Percentiles rank a stretch among this genome's conserved stretches.
phyloP scores from a whole-genome alignment of 2,888 invertebrate species.

The Sialis fuliginosa region DNA sequence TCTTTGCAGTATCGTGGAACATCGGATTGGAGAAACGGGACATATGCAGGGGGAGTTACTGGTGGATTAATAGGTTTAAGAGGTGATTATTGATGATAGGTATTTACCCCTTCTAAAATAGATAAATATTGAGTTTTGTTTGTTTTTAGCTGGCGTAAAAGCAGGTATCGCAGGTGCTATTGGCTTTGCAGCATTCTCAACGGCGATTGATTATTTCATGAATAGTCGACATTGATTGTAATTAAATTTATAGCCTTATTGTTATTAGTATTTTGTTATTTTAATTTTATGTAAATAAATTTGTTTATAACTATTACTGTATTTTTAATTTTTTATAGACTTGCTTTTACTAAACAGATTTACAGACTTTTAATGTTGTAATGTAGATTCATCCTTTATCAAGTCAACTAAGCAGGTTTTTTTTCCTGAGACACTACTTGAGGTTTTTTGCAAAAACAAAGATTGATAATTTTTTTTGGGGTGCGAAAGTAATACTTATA shows the following conservation, averaged over 20 bases:
- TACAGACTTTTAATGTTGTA: too few species aligned
- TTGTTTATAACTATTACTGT: too few species aligned
- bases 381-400: too few species aligned
- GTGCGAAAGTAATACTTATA: too few species aligned
- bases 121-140: constrained; percentile 7
- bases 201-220: constrained; percentile 94
- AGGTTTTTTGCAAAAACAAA: too few species aligned
- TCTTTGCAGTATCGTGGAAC: constrained; percentile 45
- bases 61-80: constrained; percentile 81
- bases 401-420: too few species aligned
- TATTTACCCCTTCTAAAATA: background rate
- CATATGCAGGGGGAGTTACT: constrained; percentile 83
- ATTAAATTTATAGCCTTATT: background rate
- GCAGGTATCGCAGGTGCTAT: constrained; percentile 88
- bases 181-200: constrained; percentile 95
- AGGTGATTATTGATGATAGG: constrained; percentile 29
- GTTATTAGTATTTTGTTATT: too few species aligned
- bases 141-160: constrained; percentile 69
- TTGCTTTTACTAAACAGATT: too few species aligned
- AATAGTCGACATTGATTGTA: constrained; percentile 17
- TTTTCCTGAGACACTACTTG: too few species aligned
- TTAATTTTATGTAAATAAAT: too few species aligned
- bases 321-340: too few species aligned
- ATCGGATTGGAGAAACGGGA: constrained; percentile 93
- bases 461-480: too few species aligned